Conservation (phyloP, 2,113 vertebrate genomes). For the Alosa alosa region DNA sequence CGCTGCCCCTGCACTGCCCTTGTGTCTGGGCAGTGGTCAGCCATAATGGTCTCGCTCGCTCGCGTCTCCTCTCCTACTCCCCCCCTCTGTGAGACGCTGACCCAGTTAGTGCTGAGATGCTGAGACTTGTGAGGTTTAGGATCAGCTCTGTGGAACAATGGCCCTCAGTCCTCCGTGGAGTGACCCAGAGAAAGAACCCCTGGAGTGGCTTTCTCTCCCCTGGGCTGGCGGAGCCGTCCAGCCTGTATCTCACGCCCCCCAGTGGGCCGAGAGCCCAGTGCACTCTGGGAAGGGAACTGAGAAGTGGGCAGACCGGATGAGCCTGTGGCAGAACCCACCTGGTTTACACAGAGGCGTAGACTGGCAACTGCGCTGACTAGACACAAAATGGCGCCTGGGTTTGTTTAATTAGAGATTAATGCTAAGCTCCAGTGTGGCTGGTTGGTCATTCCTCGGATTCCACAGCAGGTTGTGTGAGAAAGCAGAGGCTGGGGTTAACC, state of each 20-base stretch:
- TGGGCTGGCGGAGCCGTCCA: neutral
- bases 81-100: constrained; percentile 34
- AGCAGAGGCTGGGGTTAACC: neutral
- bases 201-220: neutral
- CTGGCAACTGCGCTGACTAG: neutral
- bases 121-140: constrained; percentile 32
- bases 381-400: constrained; percentile 7
- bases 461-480: neutral
- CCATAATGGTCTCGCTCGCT: neutral
- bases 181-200: neutral
- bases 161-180: constrained; percentile 48
- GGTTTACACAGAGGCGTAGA: neutral
- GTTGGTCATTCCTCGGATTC: constrained; percentile 31
- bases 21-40: neutral
- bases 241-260: neutral
- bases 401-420: constrained; percentile 33
- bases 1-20: neutral
- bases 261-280: neutral
- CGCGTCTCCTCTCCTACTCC: neutral
- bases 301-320: neutral
- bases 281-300: neutral
- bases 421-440: constrained; percentile 20
- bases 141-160: constrained; percentile 44
- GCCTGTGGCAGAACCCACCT: neutral
- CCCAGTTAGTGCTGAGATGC: constrained; percentile 45